Conservation (phyloP, 2,888 invertebrate species). For the Leucophenga maculata region DNA sequence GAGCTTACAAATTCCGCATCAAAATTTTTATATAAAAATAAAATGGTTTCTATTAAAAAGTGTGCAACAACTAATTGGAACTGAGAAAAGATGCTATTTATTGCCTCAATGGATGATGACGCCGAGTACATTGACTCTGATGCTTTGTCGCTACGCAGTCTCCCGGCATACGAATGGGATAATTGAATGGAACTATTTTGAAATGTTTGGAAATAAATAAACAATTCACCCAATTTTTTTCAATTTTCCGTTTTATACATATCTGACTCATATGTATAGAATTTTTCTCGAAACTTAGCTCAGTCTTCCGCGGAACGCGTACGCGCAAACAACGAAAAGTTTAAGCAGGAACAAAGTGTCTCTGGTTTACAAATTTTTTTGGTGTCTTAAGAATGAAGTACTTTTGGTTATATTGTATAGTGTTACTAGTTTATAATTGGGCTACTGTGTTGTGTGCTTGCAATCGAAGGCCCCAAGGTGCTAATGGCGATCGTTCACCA, state of each 20-base stretch:
- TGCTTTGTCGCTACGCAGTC: slow-evolving; percentile 34
- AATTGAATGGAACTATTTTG: slow-evolving; percentile 43
- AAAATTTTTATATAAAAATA: not conserved
- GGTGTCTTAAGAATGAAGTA: too few species aligned
- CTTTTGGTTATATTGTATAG: too few species aligned
- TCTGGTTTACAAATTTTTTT: not conserved
- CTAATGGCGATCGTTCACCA: slow-evolving; percentile 71
- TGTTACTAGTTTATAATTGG: too few species aligned
- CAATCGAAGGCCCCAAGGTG: slow-evolving; percentile 73
- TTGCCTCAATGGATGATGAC: slow-evolving; percentile 46
- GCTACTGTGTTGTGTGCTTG: slow-evolving; percentile 55
- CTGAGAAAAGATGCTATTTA: slow-evolving; percentile 26
- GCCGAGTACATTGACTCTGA: slow-evolving; percentile 18
- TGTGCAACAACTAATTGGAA: slow-evolving; percentile 36
- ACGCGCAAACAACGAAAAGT: not conserved
- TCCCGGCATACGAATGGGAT: slow-evolving; percentile 36
- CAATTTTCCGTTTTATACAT: slow-evolving; percentile 23
- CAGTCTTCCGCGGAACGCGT: not conserved
- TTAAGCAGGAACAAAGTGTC: not conserved
- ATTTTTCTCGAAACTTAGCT: not conserved
- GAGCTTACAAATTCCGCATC: slow-evolving; percentile 16
- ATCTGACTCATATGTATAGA: slow-evolving; percentile 10
- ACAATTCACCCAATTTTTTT: slow-evolving; percentile 45
- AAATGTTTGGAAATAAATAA: slow-evolving; percentile 30
- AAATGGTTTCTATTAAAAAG: slow-evolving; percentile 39